Conservation (phyloP, 1,140 invertebrate genomes). For the Formica selysi region DNA sequence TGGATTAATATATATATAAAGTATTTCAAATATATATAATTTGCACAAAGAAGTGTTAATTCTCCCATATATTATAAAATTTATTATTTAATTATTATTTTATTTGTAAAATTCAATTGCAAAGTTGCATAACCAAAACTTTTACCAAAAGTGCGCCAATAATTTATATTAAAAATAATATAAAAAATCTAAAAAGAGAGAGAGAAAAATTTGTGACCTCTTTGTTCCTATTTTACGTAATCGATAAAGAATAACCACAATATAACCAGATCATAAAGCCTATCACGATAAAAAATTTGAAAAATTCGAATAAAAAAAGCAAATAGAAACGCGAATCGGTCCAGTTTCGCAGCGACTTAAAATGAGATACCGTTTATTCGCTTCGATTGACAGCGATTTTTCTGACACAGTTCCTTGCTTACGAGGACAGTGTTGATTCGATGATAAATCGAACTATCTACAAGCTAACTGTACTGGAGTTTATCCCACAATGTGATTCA, state of each 20-base stretch:
- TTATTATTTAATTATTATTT: neutral
- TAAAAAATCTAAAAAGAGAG: neutral
- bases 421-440: slow-evolving; percentile 43
- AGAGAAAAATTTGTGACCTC: neutral
- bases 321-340: slow-evolving; percentile 12
- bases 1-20: neutral
- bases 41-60: neutral
- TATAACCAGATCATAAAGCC: neutral
- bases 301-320: slow-evolving; percentile 7
- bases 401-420: slow-evolving; percentile 55
- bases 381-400: slow-evolving; percentile 10
- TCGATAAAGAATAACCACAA: slow-evolving; percentile 11
- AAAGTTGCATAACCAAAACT: neutral
- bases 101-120: neutral
- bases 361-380: slow-evolving; percentile 21
- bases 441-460: slow-evolving; percentile 54
- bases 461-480: slow-evolving; percentile 48
- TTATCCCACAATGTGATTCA: slow-evolving; percentile 40
- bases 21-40: neutral
- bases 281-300: neutral
- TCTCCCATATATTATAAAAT: neutral
- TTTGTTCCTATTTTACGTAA: neutral
- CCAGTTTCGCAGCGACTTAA: neutral
- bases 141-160: neutral
- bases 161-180: neutral